These are phyloP conservation scores for Homalodisca vitripennis DNA, from an alignment of 1,140 invertebrate species.

Conservation along the genomic window DNA sequence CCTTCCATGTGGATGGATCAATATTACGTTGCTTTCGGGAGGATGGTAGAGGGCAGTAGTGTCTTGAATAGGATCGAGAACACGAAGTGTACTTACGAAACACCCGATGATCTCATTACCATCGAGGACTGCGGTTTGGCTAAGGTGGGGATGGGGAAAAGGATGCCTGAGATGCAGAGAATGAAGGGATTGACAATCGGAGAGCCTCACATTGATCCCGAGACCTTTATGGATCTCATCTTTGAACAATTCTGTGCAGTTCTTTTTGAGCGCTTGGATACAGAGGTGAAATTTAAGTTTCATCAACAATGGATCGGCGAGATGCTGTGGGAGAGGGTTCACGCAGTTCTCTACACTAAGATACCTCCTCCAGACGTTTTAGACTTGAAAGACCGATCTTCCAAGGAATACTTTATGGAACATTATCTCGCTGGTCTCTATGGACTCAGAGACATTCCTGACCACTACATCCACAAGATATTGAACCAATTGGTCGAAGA, in stretches of 20 bases:
- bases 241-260: neutral
- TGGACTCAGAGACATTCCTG: neutral
- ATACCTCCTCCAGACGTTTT: neutral
- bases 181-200: conserved; percentile 7
- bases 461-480: neutral
- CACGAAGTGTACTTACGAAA: neutral
- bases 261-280: conserved; percentile 2
- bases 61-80: conserved; percentile 4
- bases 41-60: conserved; percentile 43
- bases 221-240: neutral
- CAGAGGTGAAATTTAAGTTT: neutral
- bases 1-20: conserved; percentile 71
- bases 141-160: neutral
- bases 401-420: neutral
- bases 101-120: neutral
- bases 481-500: neutral
- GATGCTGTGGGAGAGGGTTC: neutral
- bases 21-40: conserved; percentile 79
- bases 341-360: neutral
- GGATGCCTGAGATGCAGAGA: neutral
- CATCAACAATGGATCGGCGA: neutral
- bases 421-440: neutral
- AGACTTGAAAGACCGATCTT: neutral
- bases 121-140: conserved; percentile 7
- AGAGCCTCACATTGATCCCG: neutral